Evolutionary conservation across 2,888 invertebrate species (phyloP), one percentile per base, ranked within the genome.

Genomic region (Heliconius sara): DNA sequence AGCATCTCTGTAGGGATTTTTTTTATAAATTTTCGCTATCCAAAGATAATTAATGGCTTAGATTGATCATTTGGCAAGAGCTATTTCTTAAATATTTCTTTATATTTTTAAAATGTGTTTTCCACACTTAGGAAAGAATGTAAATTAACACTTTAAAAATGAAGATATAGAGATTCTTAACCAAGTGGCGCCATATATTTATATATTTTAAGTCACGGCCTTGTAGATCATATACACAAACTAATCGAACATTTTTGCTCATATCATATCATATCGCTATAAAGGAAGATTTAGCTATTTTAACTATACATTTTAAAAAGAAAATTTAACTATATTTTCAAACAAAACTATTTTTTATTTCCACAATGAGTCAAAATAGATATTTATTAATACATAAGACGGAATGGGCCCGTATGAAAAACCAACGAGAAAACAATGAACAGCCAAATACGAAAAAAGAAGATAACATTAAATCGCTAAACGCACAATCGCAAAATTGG

Each of bases 351-450:
- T 27, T 27, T 27, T 27, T 12, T 68, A 68, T 25, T 25, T 43
- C 52, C 65, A 27, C 7, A 72, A 79, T 79, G 79, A 57, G 13
- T 47, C n/a, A 39, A 66, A 66, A 34, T 12, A 52, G 19, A 68
- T 72, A 77, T 65, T 78, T 89, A 76, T 72, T 88, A 27, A 78
- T 93, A 10, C 87, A 88, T 77, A 88, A 84, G 85, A 85, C 78
- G 4, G 90, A 92, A 85, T 92, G 91, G 91, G 84, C 88, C 1
- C 86, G 91, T 66, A 75, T 93, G 30, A 87, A 89, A 78, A 85
- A 84, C 57, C 80, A 80, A 6, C 78, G 3, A 43, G 25, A 83
- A 57, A 78, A 82, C 57, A 72, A 81, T 4, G 72, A 78, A 83
- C 76, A n/a, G 30, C 12, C n/a, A 67, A 19, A 34, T 60, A 25